A percentile compares a stretch with the other conserved stretches of the same genome.
Evolutionary conservation across 2,888 invertebrate genomes (phyloP).

Genomic region (Acanthococcus lagerstroemiae): DNA sequence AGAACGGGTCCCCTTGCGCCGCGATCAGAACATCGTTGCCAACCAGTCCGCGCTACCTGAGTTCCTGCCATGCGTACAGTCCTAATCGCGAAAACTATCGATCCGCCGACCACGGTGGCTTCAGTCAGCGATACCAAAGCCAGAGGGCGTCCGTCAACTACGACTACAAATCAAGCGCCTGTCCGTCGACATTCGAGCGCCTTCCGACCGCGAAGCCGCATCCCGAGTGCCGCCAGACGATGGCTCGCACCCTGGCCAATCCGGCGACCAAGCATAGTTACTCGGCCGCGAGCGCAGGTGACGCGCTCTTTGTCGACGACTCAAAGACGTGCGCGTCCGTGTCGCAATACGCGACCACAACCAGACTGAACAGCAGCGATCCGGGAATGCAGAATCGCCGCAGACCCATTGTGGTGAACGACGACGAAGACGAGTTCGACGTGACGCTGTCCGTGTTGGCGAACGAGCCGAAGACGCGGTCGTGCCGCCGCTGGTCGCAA

Average conservation of each 20-base stretch:
- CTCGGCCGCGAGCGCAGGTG: neutral
- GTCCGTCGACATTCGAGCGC: neutral
- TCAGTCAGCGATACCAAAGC: neutral
- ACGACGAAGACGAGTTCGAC: conserved; percentile 31
- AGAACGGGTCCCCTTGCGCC: neutral
- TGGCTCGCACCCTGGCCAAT: neutral
- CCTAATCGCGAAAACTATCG: conserved; percentile 14
- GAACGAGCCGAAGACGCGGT: conserved; percentile 35
- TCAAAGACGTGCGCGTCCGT: neutral
- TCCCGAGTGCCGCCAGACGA: neutral
- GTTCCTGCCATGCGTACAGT: neutral
- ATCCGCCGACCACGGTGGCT: neutral
- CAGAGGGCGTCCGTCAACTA: neutral
- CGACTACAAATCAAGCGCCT: neutral
- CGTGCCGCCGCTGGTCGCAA: conserved; percentile 36
- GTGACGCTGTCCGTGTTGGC: conserved; percentile 21
- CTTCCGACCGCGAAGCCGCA: neutral
- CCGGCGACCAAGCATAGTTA: neutral
- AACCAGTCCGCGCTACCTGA: neutral
- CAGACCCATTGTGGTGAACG: conserved; percentile 1
- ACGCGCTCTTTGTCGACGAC: neutral
- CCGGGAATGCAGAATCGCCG: neutral
- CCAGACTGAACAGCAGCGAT: neutral
- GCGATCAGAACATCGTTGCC: neutral
- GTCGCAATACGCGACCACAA: neutral